Conservation (phyloP, 1,140 invertebrate species). For the Trissolcus basalis region DNA sequence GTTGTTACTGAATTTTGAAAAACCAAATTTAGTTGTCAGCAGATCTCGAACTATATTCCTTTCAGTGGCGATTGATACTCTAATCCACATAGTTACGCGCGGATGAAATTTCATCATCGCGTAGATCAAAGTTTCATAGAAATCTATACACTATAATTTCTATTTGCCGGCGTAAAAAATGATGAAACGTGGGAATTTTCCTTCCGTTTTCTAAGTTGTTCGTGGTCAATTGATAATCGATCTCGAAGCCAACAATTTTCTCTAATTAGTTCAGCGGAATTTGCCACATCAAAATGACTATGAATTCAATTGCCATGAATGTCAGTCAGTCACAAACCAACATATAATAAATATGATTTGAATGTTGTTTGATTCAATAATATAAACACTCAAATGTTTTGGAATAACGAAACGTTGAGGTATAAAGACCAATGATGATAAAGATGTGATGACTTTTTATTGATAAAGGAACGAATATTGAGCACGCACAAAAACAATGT, state of each 20-base stretch:
- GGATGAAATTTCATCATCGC: slow-evolving; percentile 48
- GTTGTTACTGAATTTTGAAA: no score
- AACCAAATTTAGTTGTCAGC: no score
- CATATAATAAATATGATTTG: no score
- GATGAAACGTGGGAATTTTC: slow-evolving; percentile 31
- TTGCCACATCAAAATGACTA: no score
- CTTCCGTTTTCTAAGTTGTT: slow-evolving; percentile 5
- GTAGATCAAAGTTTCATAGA: not conserved
- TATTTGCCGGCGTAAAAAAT: slow-evolving; percentile 19
- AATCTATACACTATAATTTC: slow-evolving; percentile 1
- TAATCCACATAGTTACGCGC: slow-evolving; percentile 25
- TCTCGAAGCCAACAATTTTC: not conserved
- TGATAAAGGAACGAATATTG: slow-evolving; percentile 7
- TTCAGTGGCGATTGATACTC: slow-evolving; percentile 25
- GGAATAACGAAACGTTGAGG: no score
- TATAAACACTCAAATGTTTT: no score
- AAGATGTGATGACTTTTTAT: not conserved
- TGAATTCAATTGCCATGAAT: no score
- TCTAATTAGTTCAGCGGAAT: not conserved
- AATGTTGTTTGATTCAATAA: no score
- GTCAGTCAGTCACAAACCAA: no score
- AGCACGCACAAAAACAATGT: slow-evolving; percentile 36
- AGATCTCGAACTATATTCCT: not conserved
- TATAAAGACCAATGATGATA: not conserved
- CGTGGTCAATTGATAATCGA: slow-evolving; percentile 1